Conservation (phyloP, 2,797 vertebrate genomes). For the Cyprinella venusta region DNA sequence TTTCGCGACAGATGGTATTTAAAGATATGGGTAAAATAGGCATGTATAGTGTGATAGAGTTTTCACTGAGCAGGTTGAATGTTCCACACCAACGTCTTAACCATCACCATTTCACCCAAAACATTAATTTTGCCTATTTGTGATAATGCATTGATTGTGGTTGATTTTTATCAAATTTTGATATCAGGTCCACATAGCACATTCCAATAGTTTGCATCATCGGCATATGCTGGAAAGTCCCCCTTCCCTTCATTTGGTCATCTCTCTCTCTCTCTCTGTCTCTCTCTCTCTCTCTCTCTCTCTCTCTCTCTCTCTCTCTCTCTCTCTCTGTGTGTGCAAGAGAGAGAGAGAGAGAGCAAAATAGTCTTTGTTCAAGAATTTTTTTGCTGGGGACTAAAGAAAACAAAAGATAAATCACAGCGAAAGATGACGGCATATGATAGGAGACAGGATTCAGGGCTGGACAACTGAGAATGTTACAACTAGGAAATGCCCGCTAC, state of each 20-base stretch:
- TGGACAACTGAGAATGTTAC: neutral
- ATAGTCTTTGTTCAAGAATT: neutral
- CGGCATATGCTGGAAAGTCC: neutral
- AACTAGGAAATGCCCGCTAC: neutral
- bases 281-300: too few relatives aligned
- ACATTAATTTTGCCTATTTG: neutral
- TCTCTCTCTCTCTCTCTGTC: neutral
- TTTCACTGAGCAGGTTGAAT: neutral
- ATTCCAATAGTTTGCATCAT: conserved; percentile 23
- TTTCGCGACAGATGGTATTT: too few relatives aligned
- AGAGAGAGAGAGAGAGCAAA: neutral
- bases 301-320: too few relatives aligned
- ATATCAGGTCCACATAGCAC: neutral
- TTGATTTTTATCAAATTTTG: neutral
- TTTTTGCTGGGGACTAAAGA: neutral
- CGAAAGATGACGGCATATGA: conserved; percentile 11
- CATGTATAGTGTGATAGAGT: neutral
- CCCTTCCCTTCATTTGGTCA: neutral
- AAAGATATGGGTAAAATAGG: too few relatives aligned
- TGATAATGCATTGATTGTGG: conserved; percentile 22
- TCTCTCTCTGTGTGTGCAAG: too few relatives aligned
- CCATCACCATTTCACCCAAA: neutral
- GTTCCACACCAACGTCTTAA: neutral
- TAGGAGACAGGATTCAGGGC: neutral
- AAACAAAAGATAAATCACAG: conserved; percentile 6